These are phyloP conservation scores for Beroe ovata DNA, from an alignment of 37 sponge, comb jelly and placozoan genomes.

Conservation along the genomic window DNA sequence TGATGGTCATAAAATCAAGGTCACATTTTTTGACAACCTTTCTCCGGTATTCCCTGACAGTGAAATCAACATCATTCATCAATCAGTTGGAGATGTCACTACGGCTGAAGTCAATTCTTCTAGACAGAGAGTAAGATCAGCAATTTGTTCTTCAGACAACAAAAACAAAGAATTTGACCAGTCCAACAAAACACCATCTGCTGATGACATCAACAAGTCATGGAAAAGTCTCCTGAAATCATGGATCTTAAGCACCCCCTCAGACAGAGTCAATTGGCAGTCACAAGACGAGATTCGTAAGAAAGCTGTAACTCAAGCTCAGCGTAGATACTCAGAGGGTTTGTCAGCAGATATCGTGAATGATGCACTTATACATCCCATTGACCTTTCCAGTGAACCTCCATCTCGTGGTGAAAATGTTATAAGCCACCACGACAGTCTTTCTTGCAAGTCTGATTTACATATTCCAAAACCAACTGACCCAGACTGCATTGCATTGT, in stretches of 20 bases:
- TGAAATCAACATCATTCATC: not conserved
- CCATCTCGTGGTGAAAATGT: not conserved
- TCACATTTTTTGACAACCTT: not conserved
- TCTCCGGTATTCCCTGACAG: not conserved
- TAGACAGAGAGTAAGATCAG: conserved; percentile 19
- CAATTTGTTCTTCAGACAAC: not conserved
- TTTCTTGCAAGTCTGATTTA: not conserved
- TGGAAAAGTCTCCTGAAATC: not conserved
- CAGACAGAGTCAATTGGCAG: not conserved
- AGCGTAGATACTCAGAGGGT: too few species aligned
- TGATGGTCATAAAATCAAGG: conserved; percentile 36
- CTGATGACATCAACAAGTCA: conserved; percentile 31
- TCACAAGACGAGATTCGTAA: not conserved
- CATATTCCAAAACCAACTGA: not conserved
- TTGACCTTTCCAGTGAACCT: conserved; percentile 32
- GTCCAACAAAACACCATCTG: conserved; percentile 28
- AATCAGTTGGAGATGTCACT: not conserved
- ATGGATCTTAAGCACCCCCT: conserved; percentile 4
- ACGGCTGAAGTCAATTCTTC: not conserved
- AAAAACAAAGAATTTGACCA: not conserved
- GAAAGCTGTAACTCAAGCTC: too few species aligned
- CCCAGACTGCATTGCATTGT: not conserved
- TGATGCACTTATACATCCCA: not conserved
- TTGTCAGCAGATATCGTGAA: too few species aligned
- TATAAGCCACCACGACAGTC: not conserved